Evolutionary conservation across 2,113 vertebrate genomes (phyloP), one percentile per base, ranked within the genome.

Genomic region (Carlito syrichta): DNA sequence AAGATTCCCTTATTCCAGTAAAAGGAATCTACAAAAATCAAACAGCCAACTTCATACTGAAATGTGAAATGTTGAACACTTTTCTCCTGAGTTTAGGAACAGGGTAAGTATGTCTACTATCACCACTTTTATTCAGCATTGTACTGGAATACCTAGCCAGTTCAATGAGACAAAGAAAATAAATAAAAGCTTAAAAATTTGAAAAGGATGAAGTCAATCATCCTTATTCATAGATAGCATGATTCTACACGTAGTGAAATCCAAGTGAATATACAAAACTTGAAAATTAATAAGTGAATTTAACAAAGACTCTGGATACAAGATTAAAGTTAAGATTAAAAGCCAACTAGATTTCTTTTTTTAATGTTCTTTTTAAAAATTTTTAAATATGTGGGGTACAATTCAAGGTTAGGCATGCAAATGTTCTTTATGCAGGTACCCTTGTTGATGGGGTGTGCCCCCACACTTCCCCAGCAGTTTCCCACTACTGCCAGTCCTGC

Each of bases 331-430:
- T 43, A 73, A 73, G 40, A 43, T 43, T 73, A 73, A 81, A 95
- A 93, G 76, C 66, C 17, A 89, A 43, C 88, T 94, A 2, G 60
- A 43, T 94, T 95, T 86, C 38, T 86, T n/a, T n/a, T n/a, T n/a
- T n/a, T n/a, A n/a, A n/a, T n/a, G n/a, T n/a, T n/a, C n/a, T n/a
- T n/a, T n/a, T n/a, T n/a, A n/a, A n/a, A n/a, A n/a, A n/a, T n/a
- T n/a, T n/a, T n/a, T n/a, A n/a, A n/a, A n/a, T n/a, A n/a, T n/a
- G n/a, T n/a, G n/a, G n/a, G n/a, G n/a, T n/a, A n/a, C n/a, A n/a
- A n/a, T n/a, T n/a, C n/a, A n/a, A n/a, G n/a, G n/a, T n/a, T n/a
- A n/a, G n/a, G n/a, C n/a, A n/a, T n/a, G n/a, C n/a, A n/a, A n/a
- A n/a, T n/a, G n/a, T n/a, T n/a, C n/a, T n/a, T n/a, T n/a, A n/a